These are phyloP conservation scores for Triplophysa tibetana DNA, from an alignment of 2,113 vertebrate species.

Conservation along the genomic window DNA sequence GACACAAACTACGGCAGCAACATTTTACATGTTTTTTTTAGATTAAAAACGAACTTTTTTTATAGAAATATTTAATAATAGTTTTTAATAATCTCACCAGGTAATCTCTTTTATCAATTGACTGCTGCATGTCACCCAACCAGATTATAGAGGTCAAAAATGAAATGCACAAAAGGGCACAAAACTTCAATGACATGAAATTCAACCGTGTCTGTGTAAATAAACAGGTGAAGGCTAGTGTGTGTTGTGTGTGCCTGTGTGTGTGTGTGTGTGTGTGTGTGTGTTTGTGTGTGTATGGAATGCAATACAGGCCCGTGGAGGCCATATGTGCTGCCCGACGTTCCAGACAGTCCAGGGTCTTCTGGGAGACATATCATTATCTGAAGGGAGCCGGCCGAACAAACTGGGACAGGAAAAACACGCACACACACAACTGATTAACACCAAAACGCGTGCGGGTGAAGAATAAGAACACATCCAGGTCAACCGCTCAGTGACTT, in stretches of 20 bases:
- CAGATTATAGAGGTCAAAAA: neutral
- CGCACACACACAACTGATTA: neutral
- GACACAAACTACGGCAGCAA: no score
- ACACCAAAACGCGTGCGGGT: neutral
- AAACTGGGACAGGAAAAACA: constrained; percentile 63
- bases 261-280: neutral
- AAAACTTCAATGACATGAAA: neutral
- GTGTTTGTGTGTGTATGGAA: neutral
- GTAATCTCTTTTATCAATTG: no score
- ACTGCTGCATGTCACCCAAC: no score
- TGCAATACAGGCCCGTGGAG: constrained; percentile 22
- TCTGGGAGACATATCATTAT: constrained; percentile 70
- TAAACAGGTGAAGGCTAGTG: neutral
- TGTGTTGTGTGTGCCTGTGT: neutral
- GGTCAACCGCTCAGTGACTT: constrained; percentile 5
- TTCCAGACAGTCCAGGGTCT: constrained; percentile 72
- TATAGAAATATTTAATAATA: no score
- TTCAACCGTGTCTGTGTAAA: neutral
- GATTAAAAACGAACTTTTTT: no score
- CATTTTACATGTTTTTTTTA: no score
- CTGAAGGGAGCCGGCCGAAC: constrained; percentile 49
- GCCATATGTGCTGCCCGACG: constrained; percentile 12
- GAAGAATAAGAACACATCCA: constrained; percentile 60
- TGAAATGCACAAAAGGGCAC: no score
- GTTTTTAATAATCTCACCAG: no score